Evolutionary conservation across 2,113 vertebrate species (phyloP).

Genomic region (Hippocampus barbouri): DNA sequence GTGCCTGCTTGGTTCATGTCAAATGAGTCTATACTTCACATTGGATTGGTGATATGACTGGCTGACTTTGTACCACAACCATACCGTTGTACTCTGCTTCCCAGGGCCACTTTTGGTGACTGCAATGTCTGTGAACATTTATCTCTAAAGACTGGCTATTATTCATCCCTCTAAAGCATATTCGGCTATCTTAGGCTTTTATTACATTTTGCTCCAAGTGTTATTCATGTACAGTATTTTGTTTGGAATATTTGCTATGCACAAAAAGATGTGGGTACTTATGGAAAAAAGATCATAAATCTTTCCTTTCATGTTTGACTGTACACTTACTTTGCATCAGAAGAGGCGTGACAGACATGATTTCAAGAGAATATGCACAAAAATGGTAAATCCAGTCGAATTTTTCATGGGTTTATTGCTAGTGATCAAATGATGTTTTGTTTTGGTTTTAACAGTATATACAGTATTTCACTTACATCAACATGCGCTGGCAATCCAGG

Average conservation of each 20-base stretch:
- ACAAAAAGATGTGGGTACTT: background rate
- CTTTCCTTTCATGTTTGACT: background rate
- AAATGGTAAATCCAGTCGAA: background rate
- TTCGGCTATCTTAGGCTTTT: background rate
- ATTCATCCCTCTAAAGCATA: background rate
- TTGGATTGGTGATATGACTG: background rate
- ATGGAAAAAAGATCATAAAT: background rate
- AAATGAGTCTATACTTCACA: slow-evolving; percentile 6
- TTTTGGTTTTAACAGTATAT: background rate
- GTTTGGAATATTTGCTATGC: background rate
- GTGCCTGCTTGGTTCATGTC: background rate
- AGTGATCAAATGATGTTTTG: background rate
- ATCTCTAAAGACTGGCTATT: slow-evolving; percentile 18
- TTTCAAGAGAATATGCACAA: background rate
- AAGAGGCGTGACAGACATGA: background rate
- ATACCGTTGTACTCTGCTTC: background rate
- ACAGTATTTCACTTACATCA: background rate
- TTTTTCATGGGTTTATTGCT: background rate
- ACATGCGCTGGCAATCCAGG: background rate
- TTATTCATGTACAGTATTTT: background rate
- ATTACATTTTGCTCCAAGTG: background rate
- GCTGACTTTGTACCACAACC: slow-evolving; percentile 13
- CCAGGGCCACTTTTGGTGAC: background rate
- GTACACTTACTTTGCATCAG: background rate
- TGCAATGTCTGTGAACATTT: slow-evolving; percentile 17